Evolutionary conservation across 2,888 invertebrate species (phyloP), one percentile per base, ranked within the genome.

Genomic region (Trissonchulus latispiculum): DNA sequence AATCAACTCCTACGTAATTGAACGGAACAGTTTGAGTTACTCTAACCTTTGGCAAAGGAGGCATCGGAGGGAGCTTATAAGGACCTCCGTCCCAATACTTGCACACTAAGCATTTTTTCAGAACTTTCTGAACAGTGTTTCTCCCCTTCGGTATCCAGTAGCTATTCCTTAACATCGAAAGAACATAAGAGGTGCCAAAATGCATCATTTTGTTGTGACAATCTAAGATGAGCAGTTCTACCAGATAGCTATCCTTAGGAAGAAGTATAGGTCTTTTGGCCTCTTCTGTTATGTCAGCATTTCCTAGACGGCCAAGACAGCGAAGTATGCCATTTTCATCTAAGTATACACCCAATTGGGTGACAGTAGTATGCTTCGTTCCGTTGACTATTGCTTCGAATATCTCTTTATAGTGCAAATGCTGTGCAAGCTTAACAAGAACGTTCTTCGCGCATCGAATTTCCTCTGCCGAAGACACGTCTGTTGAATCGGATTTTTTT

Each of bases 1-100:
- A 78, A 75, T 84, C 83, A 0, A 84, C 75, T 8, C 82, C 84
- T 0, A 75, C 75, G 1, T 80, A 37, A n/a, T 66, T 23, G 29
- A 71, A 71, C 8, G 71, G 36, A 23, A 3, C 28, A n/a, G 3
- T 23, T 8, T 3, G 64, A 8, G 8, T 48, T 48, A 48, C 48
- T 48, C 48, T 8, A 15, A 23, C 8, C 23, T 48, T 48, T 48
- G 48, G 48, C 48, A 48, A 48, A 15, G 8, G 8, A 15, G 48
- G 48, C 48, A 48, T 48, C 8, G 8, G 8, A 48, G 48, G 48
- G 8, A 48, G 23, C 48, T 48, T 8, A 23, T 48, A 48, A 48
- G 48, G 48, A 23, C 23, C 8, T 15, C 48, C 48, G 8, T 8
- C 23, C 8, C 48, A 15, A 15, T 48, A 15, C 23, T 23, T 48